Percentiles rank a stretch among this genome's conserved stretches.
Conservation (phyloP, 2,113 vertebrate species). For the Vulpes vulpes region DNA sequence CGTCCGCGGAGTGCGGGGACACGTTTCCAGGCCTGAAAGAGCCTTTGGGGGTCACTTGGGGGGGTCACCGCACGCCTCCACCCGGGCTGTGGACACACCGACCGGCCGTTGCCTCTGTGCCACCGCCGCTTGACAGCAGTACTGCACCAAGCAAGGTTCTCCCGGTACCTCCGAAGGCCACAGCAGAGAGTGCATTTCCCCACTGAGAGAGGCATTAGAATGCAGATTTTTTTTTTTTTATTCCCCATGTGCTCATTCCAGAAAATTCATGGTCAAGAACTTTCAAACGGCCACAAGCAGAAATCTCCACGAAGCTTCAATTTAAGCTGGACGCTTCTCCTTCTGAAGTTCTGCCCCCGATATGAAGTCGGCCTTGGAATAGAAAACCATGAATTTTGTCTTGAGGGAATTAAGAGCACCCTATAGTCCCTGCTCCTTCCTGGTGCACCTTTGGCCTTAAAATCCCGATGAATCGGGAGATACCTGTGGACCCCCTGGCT, state of each 20-base stretch:
- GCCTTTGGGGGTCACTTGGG: too few relatives aligned
- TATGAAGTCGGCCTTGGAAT: neutral
- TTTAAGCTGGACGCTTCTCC: neutral
- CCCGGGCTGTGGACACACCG: too few relatives aligned
- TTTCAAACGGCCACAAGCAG: neutral
- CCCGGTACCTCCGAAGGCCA: neutral
- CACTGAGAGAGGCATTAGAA: slow-evolving; percentile 36
- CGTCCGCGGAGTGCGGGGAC: too few relatives aligned
- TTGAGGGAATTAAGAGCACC: neutral
- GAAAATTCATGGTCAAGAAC: neutral
- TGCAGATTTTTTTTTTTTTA: neutral
- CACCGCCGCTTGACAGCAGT: too few relatives aligned
- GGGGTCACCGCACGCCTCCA: too few relatives aligned
- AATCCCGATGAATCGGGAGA: neutral
- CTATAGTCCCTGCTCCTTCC: neutral
- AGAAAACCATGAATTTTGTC: neutral
- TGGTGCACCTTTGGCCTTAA: slow-evolving; percentile 2
- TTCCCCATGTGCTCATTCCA: neutral
- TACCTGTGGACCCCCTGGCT: neutral
- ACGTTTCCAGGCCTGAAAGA: too few relatives aligned
- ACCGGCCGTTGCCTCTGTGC: too few relatives aligned
- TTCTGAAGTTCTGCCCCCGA: neutral
- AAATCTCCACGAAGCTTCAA: slow-evolving; percentile 63
- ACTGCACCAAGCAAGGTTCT: too few relatives aligned
- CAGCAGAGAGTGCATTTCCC: slow-evolving; percentile 8